Percentiles rank a stretch among this genome's conserved stretches.
Conservation (phyloP, 2,113 vertebrate genomes). For the Zingel zingel region DNA sequence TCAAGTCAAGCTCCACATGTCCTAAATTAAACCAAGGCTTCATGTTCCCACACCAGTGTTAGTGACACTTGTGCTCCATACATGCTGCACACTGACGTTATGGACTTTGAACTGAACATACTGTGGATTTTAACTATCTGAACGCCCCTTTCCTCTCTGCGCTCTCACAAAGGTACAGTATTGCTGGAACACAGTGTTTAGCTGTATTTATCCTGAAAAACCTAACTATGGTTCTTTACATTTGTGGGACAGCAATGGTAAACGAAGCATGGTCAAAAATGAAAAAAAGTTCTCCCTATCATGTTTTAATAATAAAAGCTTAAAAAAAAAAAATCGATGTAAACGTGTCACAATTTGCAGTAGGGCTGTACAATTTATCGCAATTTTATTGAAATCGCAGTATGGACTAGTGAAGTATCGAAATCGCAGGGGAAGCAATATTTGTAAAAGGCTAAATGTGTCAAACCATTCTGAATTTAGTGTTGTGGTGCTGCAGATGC, state of each 20-base stretch:
- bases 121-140: constrained; percentile 15
- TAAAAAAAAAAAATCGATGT: too few relatives aligned
- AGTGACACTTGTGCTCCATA: constrained; percentile 32
- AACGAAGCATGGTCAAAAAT: background rate
- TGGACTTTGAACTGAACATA: constrained; percentile 56
- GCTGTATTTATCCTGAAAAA: background rate
- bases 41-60: constrained; percentile 38
- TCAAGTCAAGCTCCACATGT: constrained; percentile 13
- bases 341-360: too few relatives aligned
- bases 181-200: background rate
- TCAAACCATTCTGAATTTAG: too few relatives aligned
- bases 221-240: background rate
- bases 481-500: too few relatives aligned
- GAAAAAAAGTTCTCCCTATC: background rate
- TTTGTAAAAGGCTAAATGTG: too few relatives aligned
- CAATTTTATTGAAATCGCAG: too few relatives aligned
- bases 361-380: too few relatives aligned
- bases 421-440: too few relatives aligned
- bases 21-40: constrained; percentile 32
- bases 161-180: background rate
- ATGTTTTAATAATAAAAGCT: background rate
- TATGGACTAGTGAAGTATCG: too few relatives aligned
- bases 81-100: background rate
- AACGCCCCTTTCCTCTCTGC: background rate
- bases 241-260: background rate